Evolutionary conservation across 2,888 invertebrate genomes (phyloP), one percentile per base, ranked within the genome.

Genomic region (Latheticus oryzae): DNA sequence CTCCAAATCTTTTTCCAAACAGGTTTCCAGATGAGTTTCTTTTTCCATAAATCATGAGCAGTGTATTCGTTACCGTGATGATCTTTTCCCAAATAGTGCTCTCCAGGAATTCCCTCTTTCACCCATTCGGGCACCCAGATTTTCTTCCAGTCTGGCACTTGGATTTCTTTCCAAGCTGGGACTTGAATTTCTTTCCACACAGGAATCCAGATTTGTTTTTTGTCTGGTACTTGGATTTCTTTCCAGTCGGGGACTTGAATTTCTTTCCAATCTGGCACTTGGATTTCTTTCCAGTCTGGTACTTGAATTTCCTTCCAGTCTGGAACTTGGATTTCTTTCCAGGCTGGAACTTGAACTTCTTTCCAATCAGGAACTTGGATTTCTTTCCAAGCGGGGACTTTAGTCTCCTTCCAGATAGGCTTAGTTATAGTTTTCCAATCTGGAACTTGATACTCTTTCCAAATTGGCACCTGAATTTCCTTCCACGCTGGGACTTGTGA

Each of bases 41-140:
- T 91, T 78, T 89, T 91, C 91, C 91, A 91, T 21, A 91, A 76
- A 76, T 90, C 91, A 68, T 91, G 91, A 28, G 90, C 89, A 11
- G 89, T 90, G 70, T 90, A 90, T 73, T 91, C 88, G 87, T 88
- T 89, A 8, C 91, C 91, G 48, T 90, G 86, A 37, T 87, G 85
- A 79, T 91, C 91, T 71, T 88, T 90, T n/a, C 91, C 91, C 65
- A 89, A 81, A 71, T 85, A 88, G 74, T 91, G 90, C 72, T 90
- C 89, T 9, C 91, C 91, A 1, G 90, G 90, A 56, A 91, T 85
- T 43, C 89, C 90, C 42, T 89, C 85, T 76, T 91, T 91, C 24
- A 91, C 83, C 85, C 89, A 87, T 67, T 89, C 86, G 0, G 89
- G 89, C 12, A 87, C 82, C 84, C 85, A 89, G 12, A 86, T 78